Evolutionary conservation across 2,113 vertebrate species (phyloP).

Genomic region (Cettia cetti): DNA sequence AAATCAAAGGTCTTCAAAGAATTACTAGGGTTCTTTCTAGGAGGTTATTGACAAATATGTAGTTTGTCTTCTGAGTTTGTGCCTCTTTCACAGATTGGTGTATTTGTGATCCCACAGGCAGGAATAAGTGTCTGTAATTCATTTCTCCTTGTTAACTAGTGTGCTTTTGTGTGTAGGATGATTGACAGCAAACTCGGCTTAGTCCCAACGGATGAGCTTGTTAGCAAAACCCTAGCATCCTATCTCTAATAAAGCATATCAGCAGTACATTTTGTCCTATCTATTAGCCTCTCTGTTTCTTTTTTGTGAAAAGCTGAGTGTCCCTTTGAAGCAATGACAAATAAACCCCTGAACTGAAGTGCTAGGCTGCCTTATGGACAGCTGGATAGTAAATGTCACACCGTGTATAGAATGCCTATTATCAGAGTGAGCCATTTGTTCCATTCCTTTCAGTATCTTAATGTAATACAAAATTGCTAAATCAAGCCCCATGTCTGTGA

Average conservation of each 20-base stretch:
- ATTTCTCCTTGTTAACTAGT: constrained; percentile 83
- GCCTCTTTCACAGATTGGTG: constrained; percentile 84
- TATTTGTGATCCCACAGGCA: constrained; percentile 85
- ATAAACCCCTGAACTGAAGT: constrained; percentile 89
- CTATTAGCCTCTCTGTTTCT: constrained; percentile 92
- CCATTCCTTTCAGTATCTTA: constrained; percentile 84
- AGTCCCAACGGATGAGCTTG: constrained; percentile 85
- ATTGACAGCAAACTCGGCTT: constrained; percentile 88
- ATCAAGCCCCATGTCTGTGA: constrained; percentile 90
- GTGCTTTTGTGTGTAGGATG: constrained; percentile 83
- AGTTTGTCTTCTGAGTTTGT: constrained; percentile 83
- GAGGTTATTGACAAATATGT: constrained; percentile 85
- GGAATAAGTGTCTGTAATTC: constrained; percentile 84
- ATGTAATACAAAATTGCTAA: constrained; percentile 90
- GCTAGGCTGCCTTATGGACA: constrained; percentile 88
- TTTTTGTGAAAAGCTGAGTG: constrained; percentile 89
- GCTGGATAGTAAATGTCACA: constrained; percentile 91
- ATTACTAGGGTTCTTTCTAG: constrained; percentile 83
- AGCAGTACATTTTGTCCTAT: constrained; percentile 88
- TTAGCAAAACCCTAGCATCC: constrained; percentile 87
- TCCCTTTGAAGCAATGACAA: constrained; percentile 89
- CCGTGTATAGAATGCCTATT: constrained; percentile 87
- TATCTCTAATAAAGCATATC: constrained; percentile 89
- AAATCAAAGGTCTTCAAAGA: constrained; percentile 85
- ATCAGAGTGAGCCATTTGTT: constrained; percentile 89